Conservation (phyloP, 2,888 invertebrate species). For the Chymomyza fuscimana region DNA sequence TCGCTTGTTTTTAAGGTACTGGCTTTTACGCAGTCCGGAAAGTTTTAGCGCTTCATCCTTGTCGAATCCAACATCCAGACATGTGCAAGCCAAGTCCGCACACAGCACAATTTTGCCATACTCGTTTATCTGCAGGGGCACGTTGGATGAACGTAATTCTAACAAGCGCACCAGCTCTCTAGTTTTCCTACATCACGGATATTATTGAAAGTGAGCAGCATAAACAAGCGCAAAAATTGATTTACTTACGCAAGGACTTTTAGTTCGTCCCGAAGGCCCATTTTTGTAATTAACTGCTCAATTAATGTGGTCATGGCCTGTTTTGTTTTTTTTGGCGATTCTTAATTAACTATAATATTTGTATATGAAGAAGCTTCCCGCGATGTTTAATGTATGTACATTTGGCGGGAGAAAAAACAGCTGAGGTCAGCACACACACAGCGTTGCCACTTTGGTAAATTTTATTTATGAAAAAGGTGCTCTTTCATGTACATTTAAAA, state of each 20-base stretch:
- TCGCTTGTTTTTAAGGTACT: conserved; percentile 82
- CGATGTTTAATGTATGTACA: neutral
- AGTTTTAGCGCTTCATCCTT: conserved; percentile 82
- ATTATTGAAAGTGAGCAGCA: neutral
- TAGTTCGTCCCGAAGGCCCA: conserved; percentile 74
- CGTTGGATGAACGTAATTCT: conserved; percentile 75
- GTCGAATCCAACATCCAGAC: conserved; percentile 82
- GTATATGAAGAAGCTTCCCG: neutral
- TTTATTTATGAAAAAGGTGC: neutral
- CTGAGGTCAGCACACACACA: neutral
- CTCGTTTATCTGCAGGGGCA: conserved; percentile 81
- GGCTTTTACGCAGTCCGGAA: conserved; percentile 82
- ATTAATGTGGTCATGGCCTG: conserved; percentile 68
- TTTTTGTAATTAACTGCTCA: conserved; percentile 73
- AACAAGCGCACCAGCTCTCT: conserved; percentile 75
- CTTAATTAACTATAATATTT: neutral
- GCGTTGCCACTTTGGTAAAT: conserved; percentile 27
- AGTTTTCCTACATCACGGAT: conserved; percentile 68
- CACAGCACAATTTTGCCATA: conserved; percentile 83
- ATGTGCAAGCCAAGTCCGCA: conserved; percentile 82
- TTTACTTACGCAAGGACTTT: conserved; percentile 66
- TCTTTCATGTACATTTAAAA: too few species aligned
- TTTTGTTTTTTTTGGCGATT: neutral
- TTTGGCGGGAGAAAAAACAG: conserved; percentile 14
- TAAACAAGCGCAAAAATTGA: neutral